A percentile compares a stretch with the other conserved stretches of the same genome.
phyloP scores from a whole-genome alignment of 2,888 invertebrate species.

The Iphiclides podalirius region DNA sequence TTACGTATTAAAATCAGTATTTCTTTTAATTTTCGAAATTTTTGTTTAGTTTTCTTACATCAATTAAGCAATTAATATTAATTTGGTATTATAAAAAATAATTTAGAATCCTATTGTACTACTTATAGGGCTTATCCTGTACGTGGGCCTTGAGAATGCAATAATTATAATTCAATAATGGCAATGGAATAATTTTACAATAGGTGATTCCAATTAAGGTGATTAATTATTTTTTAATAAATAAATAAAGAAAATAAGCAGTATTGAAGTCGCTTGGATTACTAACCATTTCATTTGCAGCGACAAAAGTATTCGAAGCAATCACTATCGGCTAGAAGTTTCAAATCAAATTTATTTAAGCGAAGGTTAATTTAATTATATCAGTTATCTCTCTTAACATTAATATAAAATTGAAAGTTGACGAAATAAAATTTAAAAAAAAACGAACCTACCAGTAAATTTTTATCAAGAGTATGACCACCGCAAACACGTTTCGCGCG shows the following conservation, averaged over 20 bases:
- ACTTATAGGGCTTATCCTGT: no score
- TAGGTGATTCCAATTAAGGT: no score
- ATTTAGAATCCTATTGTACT: no score
- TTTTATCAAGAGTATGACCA: constrained; percentile 27
- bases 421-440: constrained; percentile 13
- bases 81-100: no score
- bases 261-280: constrained; percentile 11
- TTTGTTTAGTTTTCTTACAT: no score
- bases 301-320: constrained; percentile 19
- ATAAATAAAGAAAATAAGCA: no score
- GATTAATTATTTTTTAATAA: no score
- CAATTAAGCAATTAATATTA: no score
- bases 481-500: constrained; percentile 57
- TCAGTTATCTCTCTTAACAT: not conserved
- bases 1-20: no score
- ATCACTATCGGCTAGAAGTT: constrained; percentile 7
- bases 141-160: no score
- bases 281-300: constrained; percentile 6
- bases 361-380: not conserved
- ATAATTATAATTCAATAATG: no score
- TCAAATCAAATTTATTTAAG: constrained; percentile 8
- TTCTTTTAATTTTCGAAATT: not conserved
- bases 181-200: no score
- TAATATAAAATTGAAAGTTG: not conserved
- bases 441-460: constrained; percentile 55